Evolutionary conservation across 2,888 invertebrate species (phyloP).

Genomic region (Lapara coniferarum): DNA sequence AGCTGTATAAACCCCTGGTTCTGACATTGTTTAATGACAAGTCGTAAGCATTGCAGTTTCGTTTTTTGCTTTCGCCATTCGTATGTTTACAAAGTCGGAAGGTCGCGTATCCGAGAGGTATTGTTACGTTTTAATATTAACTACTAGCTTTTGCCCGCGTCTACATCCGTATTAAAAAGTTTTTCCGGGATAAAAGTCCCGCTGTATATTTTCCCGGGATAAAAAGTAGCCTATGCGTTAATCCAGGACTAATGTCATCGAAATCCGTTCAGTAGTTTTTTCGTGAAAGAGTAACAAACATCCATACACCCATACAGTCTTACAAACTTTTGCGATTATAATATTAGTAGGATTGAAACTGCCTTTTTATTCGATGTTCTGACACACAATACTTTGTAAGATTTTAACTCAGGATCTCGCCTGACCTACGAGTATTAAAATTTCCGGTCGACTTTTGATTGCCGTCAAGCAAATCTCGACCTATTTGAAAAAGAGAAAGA

Average conservation of each 20-base stretch:
- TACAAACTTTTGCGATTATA: too few species aligned
- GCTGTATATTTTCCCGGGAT: too few species aligned
- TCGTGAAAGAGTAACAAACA: too few species aligned
- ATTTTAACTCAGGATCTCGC: neutral
- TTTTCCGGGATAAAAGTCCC: too few species aligned
- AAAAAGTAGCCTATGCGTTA: too few species aligned
- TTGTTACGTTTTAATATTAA: slow-evolving; percentile 3
- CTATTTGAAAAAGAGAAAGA: too few species aligned
- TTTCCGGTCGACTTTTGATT: neutral
- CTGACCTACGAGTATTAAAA: slow-evolving; percentile 1
- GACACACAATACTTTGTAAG: neutral
- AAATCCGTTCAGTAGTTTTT: too few species aligned
- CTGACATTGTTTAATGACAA: slow-evolving; percentile 65
- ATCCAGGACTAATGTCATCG: too few species aligned
- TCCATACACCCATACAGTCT: too few species aligned
- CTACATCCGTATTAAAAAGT: too few species aligned
- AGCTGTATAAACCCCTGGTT: slow-evolving; percentile 44
- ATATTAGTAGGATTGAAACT: neutral
- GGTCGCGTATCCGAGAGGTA: slow-evolving; percentile 6
- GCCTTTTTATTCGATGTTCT: neutral
- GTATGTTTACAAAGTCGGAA: slow-evolving; percentile 39
- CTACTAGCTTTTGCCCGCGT: too few species aligned
- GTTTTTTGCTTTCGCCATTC: slow-evolving; percentile 50
- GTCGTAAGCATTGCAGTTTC: slow-evolving; percentile 59
- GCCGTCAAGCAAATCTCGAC: neutral